Evolutionary conservation across 2,888 invertebrate species (phyloP).

Genomic region (Drosophila dives): DNA sequence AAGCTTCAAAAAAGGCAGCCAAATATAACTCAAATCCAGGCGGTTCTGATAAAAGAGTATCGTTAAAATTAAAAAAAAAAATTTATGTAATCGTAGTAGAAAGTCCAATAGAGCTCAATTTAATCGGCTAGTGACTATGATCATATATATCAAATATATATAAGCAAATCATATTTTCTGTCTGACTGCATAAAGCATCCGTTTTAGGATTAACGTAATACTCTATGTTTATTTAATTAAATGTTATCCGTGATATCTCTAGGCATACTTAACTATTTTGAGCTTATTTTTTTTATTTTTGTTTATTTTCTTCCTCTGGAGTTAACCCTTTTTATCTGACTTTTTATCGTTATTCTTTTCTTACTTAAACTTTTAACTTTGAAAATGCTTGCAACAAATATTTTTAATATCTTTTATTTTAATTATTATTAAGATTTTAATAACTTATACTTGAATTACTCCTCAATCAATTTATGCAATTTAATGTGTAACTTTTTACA

Average conservation of each 20-base stretch:
- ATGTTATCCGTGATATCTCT: not conserved
- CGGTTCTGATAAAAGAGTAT: not conserved
- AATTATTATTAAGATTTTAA: not conserved
- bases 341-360: too few relatives aligned
- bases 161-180: not conserved
- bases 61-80: not conserved
- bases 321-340: too few relatives aligned
- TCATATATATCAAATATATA: not conserved
- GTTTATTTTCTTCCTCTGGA: rapidly evolving
- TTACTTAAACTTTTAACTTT: not conserved
- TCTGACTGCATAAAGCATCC: too few relatives aligned
- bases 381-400: not conserved
- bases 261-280: not conserved
- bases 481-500: not conserved
- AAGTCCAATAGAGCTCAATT: not conserved
- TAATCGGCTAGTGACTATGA: not conserved
- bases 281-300: not conserved
- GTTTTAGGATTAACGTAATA: not conserved
- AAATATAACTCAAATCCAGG: too few relatives aligned
- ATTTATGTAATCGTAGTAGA: not conserved
- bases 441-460: not conserved
- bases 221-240: not conserved
- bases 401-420: not conserved
- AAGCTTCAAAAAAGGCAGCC: not conserved
- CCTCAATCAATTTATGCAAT: not conserved